A percentile compares a stretch with the other conserved stretches of the same genome.
Conservation (phyloP, 2,113 vertebrate species). For the Ptyas mucosa region DNA sequence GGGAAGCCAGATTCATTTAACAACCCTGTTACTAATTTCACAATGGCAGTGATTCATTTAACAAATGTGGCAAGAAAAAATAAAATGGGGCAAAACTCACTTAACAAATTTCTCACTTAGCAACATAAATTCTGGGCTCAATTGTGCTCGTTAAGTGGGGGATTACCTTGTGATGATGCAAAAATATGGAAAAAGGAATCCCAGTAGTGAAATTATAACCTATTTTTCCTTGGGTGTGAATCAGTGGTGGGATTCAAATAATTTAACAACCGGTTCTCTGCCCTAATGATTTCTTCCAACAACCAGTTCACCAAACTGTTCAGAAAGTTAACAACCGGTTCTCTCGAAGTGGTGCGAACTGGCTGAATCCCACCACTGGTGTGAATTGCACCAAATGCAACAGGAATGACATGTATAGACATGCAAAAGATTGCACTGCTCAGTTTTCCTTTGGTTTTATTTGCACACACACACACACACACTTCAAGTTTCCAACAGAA, state of each 20-base stretch:
- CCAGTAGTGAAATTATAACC: neutral
- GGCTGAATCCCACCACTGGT: no score
- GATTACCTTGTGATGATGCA: neutral
- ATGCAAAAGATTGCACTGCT: neutral
- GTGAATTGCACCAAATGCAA: neutral
- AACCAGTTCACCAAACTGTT: no score
- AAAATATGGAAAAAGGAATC: neutral
- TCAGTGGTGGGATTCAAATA: no score
- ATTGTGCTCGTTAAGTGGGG: neutral
- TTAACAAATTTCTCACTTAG: neutral
- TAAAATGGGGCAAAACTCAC: neutral
- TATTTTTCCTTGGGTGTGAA: neutral
- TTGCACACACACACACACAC: neutral
- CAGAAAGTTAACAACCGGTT: no score
- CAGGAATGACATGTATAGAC: neutral
- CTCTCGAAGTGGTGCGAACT: no score
- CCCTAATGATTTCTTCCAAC: no score
- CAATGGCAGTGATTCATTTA: neutral
- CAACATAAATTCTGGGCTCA: neutral
- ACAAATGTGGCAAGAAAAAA: neutral
- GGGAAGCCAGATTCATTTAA: neutral
- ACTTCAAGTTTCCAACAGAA: neutral
- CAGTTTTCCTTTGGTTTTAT: neutral
- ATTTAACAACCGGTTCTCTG: no score
- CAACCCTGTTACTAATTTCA: neutral